phyloP scores from a whole-genome alignment of 2,113 vertebrate genomes.

The Scopus umbretta region DNA sequence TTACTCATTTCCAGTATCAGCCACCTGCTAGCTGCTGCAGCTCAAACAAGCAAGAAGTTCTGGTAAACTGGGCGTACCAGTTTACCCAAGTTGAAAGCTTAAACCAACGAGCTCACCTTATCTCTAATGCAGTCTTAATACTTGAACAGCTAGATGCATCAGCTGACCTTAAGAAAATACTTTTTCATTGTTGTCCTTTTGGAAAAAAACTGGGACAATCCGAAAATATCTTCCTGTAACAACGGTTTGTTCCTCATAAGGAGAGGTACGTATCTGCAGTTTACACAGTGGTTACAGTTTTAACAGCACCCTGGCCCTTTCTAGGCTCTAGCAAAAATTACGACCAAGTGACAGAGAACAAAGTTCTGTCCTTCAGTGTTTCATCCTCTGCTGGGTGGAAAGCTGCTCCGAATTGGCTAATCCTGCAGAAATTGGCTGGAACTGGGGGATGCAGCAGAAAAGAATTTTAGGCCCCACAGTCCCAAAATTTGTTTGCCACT shows the following conservation, averaged over 20 bases:
- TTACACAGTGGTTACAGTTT: background rate
- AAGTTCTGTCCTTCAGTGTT: background rate
- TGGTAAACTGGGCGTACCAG: background rate
- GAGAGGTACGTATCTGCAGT: background rate
- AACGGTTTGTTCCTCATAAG: background rate
- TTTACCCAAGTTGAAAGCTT: background rate
- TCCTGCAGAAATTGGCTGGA: background rate
- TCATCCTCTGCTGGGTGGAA: background rate
- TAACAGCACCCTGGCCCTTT: background rate
- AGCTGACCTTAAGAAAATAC: background rate
- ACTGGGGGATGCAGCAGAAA: background rate
- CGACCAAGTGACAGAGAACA: background rate
- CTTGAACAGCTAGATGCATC: background rate
- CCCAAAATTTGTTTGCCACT: background rate
- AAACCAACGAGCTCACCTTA: background rate
- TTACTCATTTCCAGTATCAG: background rate
- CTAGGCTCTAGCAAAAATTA: background rate
- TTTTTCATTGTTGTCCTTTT: background rate
- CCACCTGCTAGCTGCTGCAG: background rate
- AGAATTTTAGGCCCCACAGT: background rate
- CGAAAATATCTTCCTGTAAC: background rate
- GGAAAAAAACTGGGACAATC: background rate
- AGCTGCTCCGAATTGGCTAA: background rate
- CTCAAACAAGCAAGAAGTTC: background rate
- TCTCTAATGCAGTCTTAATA: background rate